Evolutionary conservation across 23 tunicate species (phyloP), one percentile per base, ranked within the genome.

Genomic region (Ciona savignyi): DNA sequence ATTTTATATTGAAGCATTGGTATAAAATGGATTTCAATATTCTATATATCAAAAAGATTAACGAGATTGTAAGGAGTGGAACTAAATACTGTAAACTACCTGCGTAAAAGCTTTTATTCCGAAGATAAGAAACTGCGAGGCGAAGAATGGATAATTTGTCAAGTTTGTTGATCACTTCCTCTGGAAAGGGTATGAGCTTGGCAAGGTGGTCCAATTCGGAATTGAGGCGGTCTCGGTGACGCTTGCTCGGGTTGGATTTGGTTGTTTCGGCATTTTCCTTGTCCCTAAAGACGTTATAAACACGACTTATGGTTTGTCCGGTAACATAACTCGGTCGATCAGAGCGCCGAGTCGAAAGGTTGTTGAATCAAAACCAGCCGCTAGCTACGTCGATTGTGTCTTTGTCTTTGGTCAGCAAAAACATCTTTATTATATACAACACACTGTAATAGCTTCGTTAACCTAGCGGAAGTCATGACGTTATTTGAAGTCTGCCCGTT

Each of bases 231-330:
- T 91, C 97, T 9, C 97, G 56, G 56, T 91, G 97, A 0, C 97
- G 51, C 70, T 91, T 91, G 83, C 97, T 91, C 1, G 97, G 97
- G 65, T 91, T 91, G 4, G 97, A 84, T 42, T 91, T 84, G 69
- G 65, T 34, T n/a, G 27, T 25, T 30, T 78, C 84, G 25, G 60
- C 70, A 2, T 68, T 62, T 22, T 72, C 66, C 66, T 85, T 85
- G 74, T 78, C 70, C 51, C 91, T 78, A 73, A 19, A 73, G 35
- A 30, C n/a, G n/a, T n/a, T n/a, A n/a, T n/a, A n/a, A n/a, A n/a
- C n/a, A n/a, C n/a, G n/a, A n/a, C n/a, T n/a, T 3, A 3, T 23
- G 24, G 24, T 3, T 61, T 61, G 65, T 61, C 25, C 65, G 3
- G 3, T 3, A 2, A 3, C 65, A 61, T 2, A 61, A 27, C 65